Conservation (phyloP, 2,888 invertebrate genomes). For the Nomada goodeniana region DNA sequence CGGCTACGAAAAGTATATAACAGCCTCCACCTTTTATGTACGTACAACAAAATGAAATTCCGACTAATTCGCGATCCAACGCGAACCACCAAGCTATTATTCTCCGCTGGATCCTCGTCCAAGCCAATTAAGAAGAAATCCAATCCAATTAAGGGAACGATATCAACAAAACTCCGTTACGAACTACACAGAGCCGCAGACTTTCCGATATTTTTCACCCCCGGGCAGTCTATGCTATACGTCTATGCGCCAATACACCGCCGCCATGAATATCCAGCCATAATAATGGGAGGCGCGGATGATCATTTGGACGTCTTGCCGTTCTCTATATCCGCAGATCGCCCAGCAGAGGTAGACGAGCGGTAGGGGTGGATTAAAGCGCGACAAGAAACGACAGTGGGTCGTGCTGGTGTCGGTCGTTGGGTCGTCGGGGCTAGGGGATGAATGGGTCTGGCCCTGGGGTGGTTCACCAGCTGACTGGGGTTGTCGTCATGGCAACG, state of each 20-base stretch:
- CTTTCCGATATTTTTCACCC: constrained; percentile 5
- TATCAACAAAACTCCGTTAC: constrained; percentile 4
- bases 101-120: neutral
- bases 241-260: neutral
- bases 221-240: neutral
- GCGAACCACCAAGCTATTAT: neutral
- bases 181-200: neutral
- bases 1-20: too few species aligned
- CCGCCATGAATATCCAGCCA: constrained; percentile 18
- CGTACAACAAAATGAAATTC: too few species aligned
- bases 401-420: constrained; percentile 71
- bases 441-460: constrained; percentile 80
- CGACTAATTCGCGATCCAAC: neutral
- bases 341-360: neutral
- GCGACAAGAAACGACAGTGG: constrained; percentile 63
- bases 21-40: too few species aligned
- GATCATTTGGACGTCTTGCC: constrained; percentile 39
- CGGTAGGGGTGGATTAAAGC: constrained; percentile 32
- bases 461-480: constrained; percentile 82
- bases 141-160: constrained; percentile 12
- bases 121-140: constrained; percentile 27
- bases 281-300: constrained; percentile 8
- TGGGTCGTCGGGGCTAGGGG: constrained; percentile 70
- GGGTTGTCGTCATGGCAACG: constrained; percentile 81
- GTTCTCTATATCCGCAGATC: constrained; percentile 18